Evolutionary conservation across 1,140 invertebrate species (phyloP).

Genomic region (Armadillidium nasatum): DNA sequence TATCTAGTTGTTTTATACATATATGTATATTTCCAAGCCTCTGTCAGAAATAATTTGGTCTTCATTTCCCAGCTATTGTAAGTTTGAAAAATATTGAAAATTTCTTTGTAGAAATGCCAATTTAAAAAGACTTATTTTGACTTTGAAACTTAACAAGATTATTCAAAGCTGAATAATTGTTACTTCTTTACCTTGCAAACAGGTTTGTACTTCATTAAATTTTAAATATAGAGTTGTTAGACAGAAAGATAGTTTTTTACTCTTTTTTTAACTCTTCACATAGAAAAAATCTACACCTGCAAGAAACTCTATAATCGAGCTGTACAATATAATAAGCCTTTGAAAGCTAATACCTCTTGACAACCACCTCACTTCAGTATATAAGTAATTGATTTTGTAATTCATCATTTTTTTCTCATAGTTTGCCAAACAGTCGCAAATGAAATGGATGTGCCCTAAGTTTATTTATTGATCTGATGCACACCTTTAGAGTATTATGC

Average conservation of each 20-base stretch:
- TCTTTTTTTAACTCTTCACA: constrained; percentile 35
- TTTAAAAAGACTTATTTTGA: constrained; percentile 33
- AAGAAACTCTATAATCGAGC: constrained; percentile 29
- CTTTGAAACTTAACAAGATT: constrained; percentile 29
- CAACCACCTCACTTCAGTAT: constrained; percentile 29
- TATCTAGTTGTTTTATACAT: constrained; percentile 23
- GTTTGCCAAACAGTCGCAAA: constrained; percentile 17
- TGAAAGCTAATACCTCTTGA: constrained; percentile 30
- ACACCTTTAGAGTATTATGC: constrained; percentile 27
- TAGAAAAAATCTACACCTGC: constrained; percentile 31
- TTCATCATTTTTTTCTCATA: constrained; percentile 29
- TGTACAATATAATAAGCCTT: constrained; percentile 32
- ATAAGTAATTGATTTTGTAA: constrained; percentile 26
- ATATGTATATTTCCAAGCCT: constrained; percentile 28
- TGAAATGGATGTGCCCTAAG: constrained; percentile 27
- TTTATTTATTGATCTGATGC: constrained; percentile 26
- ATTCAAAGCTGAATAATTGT: constrained; percentile 28
- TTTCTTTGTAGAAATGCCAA: constrained; percentile 26
- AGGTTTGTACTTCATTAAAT: constrained; percentile 35
- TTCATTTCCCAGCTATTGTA: constrained; percentile 25
- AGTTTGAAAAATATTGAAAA: constrained; percentile 28
- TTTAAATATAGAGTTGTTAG: constrained; percentile 35
- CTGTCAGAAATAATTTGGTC: constrained; percentile 23
- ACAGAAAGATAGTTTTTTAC: constrained; percentile 27
- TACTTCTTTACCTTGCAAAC: constrained; percentile 36